Evolutionary conservation across 2,797 vertebrate genomes (phyloP), one percentile per base, ranked within the genome.

Genomic region (Lepilemur septentrionalis): DNA sequence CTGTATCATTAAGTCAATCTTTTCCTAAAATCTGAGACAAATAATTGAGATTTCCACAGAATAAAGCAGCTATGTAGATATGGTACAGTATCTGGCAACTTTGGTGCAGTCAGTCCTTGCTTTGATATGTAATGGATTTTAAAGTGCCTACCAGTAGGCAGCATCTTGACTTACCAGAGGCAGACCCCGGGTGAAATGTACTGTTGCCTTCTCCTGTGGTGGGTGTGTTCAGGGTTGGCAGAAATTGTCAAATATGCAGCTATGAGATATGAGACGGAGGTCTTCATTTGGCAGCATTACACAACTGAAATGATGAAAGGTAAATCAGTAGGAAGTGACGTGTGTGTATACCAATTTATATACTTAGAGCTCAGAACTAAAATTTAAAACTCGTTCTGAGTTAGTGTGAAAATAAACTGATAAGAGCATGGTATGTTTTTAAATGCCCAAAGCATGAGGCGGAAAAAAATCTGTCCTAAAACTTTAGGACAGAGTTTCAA

Each of bases 21-120:
- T 96, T 96, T 88, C 75, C 96, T 78, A 96, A 91, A 95, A 94
- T 59, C 76, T 81, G 50, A 52, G 72, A 92, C 87, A 75, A 46
- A 55, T 96, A 94, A 41, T 70, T 81, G 81, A 92, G 82, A 48
- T 83, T 52, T 91, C 89, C 85, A 11, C 76, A 89, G 52, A 89
- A 81, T 82, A 87, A 93, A 94, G 76, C 57, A n/a, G 61, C 61
- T 61, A 7, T 46, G 30, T 95, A 93, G 96, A 50, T 38, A 4
- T 73, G 4, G 92, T 48, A 38, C 43, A 78, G 25, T 83, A 86
- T 80, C 80, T 75, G 79, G 69, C 89, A 61, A 52, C 52, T 82
- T 73, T 73, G 50, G 0, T 25, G 59, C 2, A 57, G n/a, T 48
- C 15, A n/a, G 81, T 55, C 7, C 18, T 67, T 57, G 50, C 65